These are phyloP conservation scores for Lissonota sp. DNA, from an alignment of 2,888 invertebrate species.

Conservation along the genomic window DNA sequence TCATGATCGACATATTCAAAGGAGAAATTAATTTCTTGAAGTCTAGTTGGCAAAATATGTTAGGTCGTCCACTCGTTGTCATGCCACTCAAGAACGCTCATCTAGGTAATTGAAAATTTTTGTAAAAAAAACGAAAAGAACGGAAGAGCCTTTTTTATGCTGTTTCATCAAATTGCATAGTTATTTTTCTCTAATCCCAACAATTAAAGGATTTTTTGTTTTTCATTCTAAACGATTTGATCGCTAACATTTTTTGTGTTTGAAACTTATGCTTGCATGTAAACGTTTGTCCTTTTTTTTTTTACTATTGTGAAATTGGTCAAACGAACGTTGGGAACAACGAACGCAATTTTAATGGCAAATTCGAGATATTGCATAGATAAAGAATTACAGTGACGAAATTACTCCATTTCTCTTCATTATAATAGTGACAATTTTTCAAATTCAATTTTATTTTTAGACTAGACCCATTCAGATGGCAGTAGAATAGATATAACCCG, in stretches of 20 bases:
- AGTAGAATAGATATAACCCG: too few relatives aligned
- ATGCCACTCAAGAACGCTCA: slow-evolving; percentile 95
- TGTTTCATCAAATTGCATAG: too few relatives aligned
- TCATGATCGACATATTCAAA: slow-evolving; percentile 99
- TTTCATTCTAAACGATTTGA: slow-evolving; percentile 46
- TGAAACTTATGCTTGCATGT: slow-evolving; percentile 76
- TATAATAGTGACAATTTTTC: too few relatives aligned
- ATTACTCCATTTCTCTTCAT: too few relatives aligned
- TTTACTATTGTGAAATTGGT: not conserved
- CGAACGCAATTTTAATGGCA: too few relatives aligned
- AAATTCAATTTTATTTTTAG: too few relatives aligned
- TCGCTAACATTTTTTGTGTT: slow-evolving; percentile 46
- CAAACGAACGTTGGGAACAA: too few relatives aligned
- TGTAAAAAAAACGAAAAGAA: slow-evolving; percentile 53
- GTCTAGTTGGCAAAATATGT: slow-evolving; percentile 98
- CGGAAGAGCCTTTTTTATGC: too few relatives aligned
- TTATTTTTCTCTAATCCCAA: not conserved
- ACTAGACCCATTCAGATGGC: too few relatives aligned
- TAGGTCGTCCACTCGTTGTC: slow-evolving; percentile 97
- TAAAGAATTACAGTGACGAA: too few relatives aligned
- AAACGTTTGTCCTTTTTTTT: slow-evolving; percentile 67
- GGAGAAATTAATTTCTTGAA: slow-evolving; percentile 99
- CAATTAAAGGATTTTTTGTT: slow-evolving; percentile 38
- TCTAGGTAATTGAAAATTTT: slow-evolving; percentile 88
- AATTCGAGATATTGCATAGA: too few relatives aligned